Evolutionary conservation across 2,113 vertebrate species (phyloP), one percentile per base, ranked within the genome.

Genomic region (Rutilus rutilus): DNA sequence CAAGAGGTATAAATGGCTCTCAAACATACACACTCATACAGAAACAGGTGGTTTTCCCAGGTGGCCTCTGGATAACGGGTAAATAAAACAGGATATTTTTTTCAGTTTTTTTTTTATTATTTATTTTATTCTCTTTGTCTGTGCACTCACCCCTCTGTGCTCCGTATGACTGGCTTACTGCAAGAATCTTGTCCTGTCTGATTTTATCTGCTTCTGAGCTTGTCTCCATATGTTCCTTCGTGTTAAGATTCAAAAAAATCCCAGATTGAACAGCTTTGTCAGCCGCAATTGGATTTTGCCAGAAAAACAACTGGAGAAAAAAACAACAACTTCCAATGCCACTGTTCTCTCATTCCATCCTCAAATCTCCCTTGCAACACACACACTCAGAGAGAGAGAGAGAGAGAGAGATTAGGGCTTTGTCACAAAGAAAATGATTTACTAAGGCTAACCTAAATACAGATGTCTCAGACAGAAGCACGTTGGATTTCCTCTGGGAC

Each of bases 361-460:
- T 90, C 85, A 86, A 91, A 92, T 92, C 85, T 87, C 78, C 47
- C 62, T 12, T 36, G 39, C 47, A 77, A 79, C 45, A 45, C 21
- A 57, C 86, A 83, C 87, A 89, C 21, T 17, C 54, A 77, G 27
- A 87, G 86, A 82, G 73, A 87, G 62, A 60, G 10, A 80, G 85
- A 93, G 93, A 94, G 52, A 62, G 21, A 80, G 85, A 94, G 93
- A 95, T 94, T 94, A 94, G 85, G 91, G 89, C 90, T 92, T 91
- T 92, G 92, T 93, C 89, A 89, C 88, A 90, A 90, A 89, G 90
- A 91, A 91, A 91, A 86, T 88, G 89, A 94, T 94, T 94, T 93
- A 90, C 83, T 89, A 52, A 1, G 86, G 84, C 88, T 92, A 91
- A 92, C 89, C 88, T 90, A 78, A 90, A 91, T 94, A 91, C 93